Percentiles rank a stretch among this genome's conserved stretches.
Evolutionary conservation across 2,797 vertebrate species (phyloP).

Genomic region (Nannoperca australis): DNA sequence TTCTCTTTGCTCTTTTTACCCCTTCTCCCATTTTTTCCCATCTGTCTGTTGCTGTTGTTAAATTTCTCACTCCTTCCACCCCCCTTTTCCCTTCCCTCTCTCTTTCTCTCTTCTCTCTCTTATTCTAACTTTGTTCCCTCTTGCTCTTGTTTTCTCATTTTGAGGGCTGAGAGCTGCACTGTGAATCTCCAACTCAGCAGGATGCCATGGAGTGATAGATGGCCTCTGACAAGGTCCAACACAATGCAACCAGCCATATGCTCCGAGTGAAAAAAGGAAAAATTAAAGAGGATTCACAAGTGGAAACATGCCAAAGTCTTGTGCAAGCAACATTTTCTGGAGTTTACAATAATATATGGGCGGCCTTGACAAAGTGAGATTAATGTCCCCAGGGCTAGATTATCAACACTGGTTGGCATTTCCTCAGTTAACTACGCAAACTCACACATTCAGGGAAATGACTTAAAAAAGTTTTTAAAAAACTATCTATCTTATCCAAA

Average conservation of each 20-base stretch:
- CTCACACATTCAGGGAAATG: conserved; percentile 10
- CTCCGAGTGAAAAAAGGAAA: conserved; percentile 58
- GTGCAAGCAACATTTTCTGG: conserved; percentile 59
- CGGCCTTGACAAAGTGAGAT: conserved; percentile 40
- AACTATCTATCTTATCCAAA: background rate
- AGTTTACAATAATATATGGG: conserved; percentile 50
- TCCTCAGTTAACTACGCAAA: conserved; percentile 21
- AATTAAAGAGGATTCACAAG: conserved; percentile 74
- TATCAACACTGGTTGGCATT: conserved; percentile 32
- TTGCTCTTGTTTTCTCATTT: conserved; percentile 76
- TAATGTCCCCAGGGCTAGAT: conserved; percentile 21
- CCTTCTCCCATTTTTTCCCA: background rate
- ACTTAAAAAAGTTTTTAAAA: conserved; percentile 5
- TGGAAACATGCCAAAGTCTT: conserved; percentile 67
- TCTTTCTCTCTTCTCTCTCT: conserved; percentile 40
- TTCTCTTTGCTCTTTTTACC: conserved; percentile 31
- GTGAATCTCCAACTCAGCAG: conserved; percentile 76
- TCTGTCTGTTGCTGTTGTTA: conserved; percentile 40
- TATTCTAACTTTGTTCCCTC: conserved; percentile 54
- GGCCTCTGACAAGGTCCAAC: conserved; percentile 82
- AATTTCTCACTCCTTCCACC: conserved; percentile 41
- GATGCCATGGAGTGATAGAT: conserved; percentile 82
- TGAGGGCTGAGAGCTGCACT: conserved; percentile 58
- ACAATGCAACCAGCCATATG: conserved; percentile 80
- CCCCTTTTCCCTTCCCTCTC: conserved; percentile 26